Percentiles rank a stretch among this genome's conserved stretches.
These are phyloP conservation scores for Drosophila bocqueti DNA, from an alignment of 1,140 invertebrate genomes.

Conservation along the genomic window DNA sequence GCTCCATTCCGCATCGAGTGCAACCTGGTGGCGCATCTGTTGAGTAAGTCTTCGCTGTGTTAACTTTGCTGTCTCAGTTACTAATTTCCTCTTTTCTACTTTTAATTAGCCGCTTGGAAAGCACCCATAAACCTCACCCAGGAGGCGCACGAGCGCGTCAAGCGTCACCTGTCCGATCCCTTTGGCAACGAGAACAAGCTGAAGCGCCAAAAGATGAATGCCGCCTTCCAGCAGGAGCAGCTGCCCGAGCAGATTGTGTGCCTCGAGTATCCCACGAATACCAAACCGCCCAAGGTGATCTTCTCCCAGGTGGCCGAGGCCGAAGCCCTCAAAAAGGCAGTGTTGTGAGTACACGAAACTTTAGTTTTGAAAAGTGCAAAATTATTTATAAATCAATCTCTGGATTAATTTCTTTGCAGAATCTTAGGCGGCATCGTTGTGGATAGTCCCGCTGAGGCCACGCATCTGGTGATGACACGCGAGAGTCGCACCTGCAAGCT, in stretches of 20 bases:
- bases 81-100: not conserved
- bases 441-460: constrained; percentile 90
- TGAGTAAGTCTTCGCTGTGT: constrained; percentile 89
- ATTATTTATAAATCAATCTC: not conserved
- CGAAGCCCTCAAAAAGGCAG: constrained; percentile 78
- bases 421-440: constrained; percentile 93
- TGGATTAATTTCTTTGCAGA: constrained; percentile 87
- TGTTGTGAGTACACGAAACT: constrained; percentile 66
- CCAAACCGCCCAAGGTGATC: constrained; percentile 87
- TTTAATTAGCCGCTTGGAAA: constrained; percentile 93
- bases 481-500: constrained; percentile 94
- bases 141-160: constrained; percentile 93
- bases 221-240: constrained; percentile 72
- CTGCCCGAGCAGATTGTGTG: constrained; percentile 78
- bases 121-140: constrained; percentile 95
- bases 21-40: constrained; percentile 93
- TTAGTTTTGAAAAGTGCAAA: not conserved
- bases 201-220: constrained; percentile 86
- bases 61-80: not conserved
- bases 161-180: constrained; percentile 87
- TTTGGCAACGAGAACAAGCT: constrained; percentile 85
- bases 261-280: constrained; percentile 84
- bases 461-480: constrained; percentile 93
- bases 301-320: constrained; percentile 86
- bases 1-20: constrained; percentile 95